phyloP scores from a whole-genome alignment of 2,797 vertebrate species.

The Rhinophrynus dorsalis region DNA sequence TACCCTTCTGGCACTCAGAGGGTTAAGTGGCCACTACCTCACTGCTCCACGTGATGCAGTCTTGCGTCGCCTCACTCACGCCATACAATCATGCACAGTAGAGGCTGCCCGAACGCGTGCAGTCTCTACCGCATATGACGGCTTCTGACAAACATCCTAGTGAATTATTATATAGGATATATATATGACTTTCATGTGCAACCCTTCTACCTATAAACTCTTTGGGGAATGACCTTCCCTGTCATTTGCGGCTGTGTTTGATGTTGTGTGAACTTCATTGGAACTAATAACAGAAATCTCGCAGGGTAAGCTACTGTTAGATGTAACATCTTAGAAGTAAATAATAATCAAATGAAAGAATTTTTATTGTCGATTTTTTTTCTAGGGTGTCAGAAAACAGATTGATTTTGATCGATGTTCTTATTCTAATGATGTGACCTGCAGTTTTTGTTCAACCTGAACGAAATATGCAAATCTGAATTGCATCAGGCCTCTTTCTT shows the following conservation, averaged over 20 bases:
- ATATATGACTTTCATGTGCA: no score
- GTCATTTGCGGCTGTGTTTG: slow-evolving; percentile 6
- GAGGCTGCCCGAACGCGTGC: no score
- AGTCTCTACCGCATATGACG: no score
- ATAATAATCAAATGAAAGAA: no score
- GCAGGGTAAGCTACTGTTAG: neutral
- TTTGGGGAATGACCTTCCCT: neutral
- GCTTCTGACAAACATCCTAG: no score
- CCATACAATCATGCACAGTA: no score
- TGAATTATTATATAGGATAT: no score
- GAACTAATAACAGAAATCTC: neutral
- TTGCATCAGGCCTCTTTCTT: slow-evolving; percentile 10
- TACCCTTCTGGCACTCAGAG: no score
- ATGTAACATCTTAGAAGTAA: no score
- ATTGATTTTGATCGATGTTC: neutral
- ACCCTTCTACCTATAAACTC: neutral
- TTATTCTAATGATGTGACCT: slow-evolving; percentile 9
- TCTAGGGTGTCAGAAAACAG: neutral
- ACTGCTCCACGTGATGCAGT: no score
- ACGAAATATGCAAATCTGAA: slow-evolving; percentile 27
- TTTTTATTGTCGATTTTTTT: neutral
- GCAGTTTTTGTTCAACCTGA: slow-evolving; percentile 1
- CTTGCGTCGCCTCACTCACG: no score
- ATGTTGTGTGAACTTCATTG: slow-evolving; percentile 14
- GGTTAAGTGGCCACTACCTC: no score